Conservation (phyloP, 2,113 vertebrate genomes). For the Onychostruthus taczanowskii region DNA sequence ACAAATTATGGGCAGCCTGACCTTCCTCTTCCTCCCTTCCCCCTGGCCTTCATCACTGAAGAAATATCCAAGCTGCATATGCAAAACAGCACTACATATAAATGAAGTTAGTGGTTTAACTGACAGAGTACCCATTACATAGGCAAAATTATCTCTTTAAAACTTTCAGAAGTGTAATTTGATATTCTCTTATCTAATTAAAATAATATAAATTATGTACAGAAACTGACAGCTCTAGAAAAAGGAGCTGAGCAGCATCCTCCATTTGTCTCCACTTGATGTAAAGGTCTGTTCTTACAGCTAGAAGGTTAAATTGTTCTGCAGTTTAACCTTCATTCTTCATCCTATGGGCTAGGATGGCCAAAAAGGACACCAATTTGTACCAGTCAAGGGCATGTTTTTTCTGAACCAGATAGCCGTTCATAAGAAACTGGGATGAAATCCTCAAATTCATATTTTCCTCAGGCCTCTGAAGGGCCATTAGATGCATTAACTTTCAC, state of each 20-base stretch:
- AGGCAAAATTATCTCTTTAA: conserved; percentile 2
- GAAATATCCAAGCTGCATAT: background rate
- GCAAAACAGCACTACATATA: background rate
- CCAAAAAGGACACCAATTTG: background rate
- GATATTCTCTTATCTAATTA: conserved; percentile 20
- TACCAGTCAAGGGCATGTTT: background rate
- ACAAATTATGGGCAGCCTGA: background rate
- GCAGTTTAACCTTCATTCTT: background rate
- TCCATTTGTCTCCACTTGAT: background rate
- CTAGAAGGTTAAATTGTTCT: background rate
- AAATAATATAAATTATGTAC: conserved; percentile 9
- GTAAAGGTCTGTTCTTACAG: conserved; percentile 1
- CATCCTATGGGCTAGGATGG: background rate
- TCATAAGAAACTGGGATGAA: background rate
- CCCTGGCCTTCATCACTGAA: background rate
- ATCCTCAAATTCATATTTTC: background rate
- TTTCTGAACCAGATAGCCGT: background rate
- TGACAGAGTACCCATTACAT: background rate
- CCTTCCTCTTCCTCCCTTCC: background rate
- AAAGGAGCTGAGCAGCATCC: background rate
- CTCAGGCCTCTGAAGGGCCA: background rate
- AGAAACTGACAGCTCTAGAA: background rate
- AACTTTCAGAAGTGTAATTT: background rate
- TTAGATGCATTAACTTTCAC: background rate
- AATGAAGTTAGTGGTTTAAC: background rate